Base-by-base conservation (phyloP, 2,113 vertebrate species). In the Oriolus oriolus region DNA sequence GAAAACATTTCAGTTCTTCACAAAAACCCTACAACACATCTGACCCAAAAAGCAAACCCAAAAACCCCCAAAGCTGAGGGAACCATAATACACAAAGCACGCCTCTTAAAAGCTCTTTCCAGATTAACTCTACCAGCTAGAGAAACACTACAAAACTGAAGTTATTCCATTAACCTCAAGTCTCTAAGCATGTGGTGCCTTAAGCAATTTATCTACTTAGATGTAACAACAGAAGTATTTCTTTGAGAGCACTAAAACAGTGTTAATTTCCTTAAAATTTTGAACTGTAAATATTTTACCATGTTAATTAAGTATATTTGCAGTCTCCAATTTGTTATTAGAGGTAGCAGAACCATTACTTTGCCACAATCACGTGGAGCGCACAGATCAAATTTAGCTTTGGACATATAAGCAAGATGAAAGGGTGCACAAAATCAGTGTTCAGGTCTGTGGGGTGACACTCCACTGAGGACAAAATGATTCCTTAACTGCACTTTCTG, bases 151-250 rank as follows among this genome's bases (percentile, higher is more conserved):
- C 27, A 86, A 71, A 82, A 70, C 47, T 70, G 39, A 91, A 93
- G 63, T 84, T 94, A 90, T 86, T 97, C 91, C 95, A 97, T 97
- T 93, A 94, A 71, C 77, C 82, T 90, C n/a, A 41, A 64, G 78
- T 86, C 90, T 85, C 71, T 47, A 91, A 94, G 70, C 52, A 83
- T 73, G 57, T 45, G 69, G 33, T 92, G 88, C 94, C 87, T 78
- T 83, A 73, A 97, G 90, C 91, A 80, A 95, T 96, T 95, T 91
- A 95, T 84, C 81, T 81, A 96, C 96, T 96, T 96, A 91, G 81
- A 30, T 57, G 24, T 76, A 87, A 83, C 45, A 86, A 64, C 57
- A 50, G 41, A 41, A 68, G 21, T 50, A 54, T 47, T 86, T 93
- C n/a, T 86, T 82, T 88, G n/a, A 73, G 22, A 93, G 33, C 39